These are phyloP conservation scores for Castor canadensis DNA, from an alignment of 2,113 vertebrate species.

Conservation along the genomic window DNA sequence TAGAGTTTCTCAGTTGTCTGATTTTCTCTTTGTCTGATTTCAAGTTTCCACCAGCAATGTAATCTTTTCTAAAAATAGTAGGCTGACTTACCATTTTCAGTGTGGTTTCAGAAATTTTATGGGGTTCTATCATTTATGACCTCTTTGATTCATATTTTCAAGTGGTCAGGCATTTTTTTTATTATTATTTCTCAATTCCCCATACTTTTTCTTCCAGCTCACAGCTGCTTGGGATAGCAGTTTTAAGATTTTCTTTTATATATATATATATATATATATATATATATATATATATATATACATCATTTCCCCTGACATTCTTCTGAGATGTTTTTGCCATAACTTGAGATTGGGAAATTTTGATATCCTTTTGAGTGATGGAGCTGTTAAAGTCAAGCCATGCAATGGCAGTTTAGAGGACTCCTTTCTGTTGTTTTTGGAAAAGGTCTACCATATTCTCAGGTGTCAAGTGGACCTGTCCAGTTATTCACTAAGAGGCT, in stretches of 20 bases:
- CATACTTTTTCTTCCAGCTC: neutral
- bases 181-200: neutral
- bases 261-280: no score
- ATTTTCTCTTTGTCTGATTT: conserved; percentile 25
- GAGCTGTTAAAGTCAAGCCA: neutral
- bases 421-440: neutral
- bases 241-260: conserved; percentile 18
- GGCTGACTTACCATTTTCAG: neutral
- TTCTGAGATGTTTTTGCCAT: neutral
- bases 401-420: neutral
- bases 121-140: neutral
- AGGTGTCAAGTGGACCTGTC: neutral
- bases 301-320: neutral
- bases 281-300: no score
- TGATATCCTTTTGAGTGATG: neutral
- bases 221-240: neutral
- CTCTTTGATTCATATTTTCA: neutral
- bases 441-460: neutral
- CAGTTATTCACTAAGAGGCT: neutral
- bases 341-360: conserved; percentile 24
- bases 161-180: neutral
- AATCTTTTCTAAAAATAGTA: neutral
- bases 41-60: neutral
- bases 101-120: neutral
- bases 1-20: neutral